phyloP scores from a whole-genome alignment of 30 jellyfish, hydroid and myxozoan genomes.

The Clytia hemisphaerica region DNA sequence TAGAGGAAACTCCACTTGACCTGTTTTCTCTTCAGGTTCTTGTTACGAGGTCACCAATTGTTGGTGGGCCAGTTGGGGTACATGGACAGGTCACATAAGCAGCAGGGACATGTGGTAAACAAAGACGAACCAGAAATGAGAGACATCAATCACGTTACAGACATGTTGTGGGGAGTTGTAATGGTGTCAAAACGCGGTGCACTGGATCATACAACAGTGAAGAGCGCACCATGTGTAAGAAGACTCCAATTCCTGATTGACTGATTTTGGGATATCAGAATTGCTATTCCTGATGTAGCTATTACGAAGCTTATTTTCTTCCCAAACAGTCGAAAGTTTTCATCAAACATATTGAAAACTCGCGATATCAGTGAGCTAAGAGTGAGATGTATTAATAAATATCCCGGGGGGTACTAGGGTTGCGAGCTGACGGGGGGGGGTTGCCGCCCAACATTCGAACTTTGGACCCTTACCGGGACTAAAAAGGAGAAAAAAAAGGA shows the following conservation, averaged over 20 bases:
- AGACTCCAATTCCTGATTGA: too few relatives aligned
- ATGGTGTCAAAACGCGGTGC: constrained; percentile 63
- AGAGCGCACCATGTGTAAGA: constrained; percentile 74
- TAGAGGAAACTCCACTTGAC: neutral
- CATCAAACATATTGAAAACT: neutral
- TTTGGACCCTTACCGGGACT: too few relatives aligned
- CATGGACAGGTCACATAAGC: constrained; percentile 58
- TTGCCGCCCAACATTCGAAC: too few relatives aligned
- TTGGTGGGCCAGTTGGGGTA: constrained; percentile 89
- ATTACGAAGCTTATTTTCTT: neutral
- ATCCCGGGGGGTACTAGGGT: too few relatives aligned
- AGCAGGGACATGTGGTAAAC: constrained; percentile 82
- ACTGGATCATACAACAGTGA: constrained; percentile 41
- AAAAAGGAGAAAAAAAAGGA: too few relatives aligned
- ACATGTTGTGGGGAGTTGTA: constrained; percentile 45
- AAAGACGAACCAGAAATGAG: constrained; percentile 65
- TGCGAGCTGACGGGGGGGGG: too few relatives aligned
- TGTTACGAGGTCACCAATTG: constrained; percentile 62
- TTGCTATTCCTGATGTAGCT: too few relatives aligned
- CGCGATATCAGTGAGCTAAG: neutral
- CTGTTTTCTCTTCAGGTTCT: constrained; percentile 50
- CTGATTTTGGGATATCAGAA: neutral
- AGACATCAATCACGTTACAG: constrained; percentile 37
- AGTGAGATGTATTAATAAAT: too few relatives aligned
- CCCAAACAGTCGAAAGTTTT: neutral